Base-by-base conservation (phyloP, 2,113 vertebrate genomes). In the Scortum barcoo region DNA sequence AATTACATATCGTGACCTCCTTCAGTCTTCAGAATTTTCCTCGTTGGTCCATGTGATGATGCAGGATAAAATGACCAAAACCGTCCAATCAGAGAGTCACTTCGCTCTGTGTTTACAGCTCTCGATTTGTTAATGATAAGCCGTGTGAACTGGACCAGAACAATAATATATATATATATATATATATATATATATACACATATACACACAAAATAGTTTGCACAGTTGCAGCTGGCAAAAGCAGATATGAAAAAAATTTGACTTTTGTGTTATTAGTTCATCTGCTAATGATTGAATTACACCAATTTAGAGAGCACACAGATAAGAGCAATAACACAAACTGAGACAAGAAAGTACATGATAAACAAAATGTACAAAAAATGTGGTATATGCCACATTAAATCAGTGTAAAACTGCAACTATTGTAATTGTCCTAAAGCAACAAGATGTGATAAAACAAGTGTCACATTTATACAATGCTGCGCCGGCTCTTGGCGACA, bases 391-490 rank as follows among this genome's bases (percentile, higher is more conserved):
- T 51, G 66, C 38, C 3, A n/a, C 67, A 75, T 60, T 76, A 77
- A 76, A 73, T 63, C 67, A 48, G 13, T 24, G 14, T 22, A 38
- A 73, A 81, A 78, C 38, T 70, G 76, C 76, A 80, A 62, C 78
- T 74, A 19, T 22, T 68, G 48, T 70, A 72, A 8, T 81, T 58
- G 54, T 33, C 36, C 40, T 5, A 28, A 75, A 62, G 65, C 57
- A 65, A 57, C 69, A 78, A 44, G 51, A 75, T 69, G 1, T 68
- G 58, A 78, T 56, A 72, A 76, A 83, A 81, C 82, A 83, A 80
- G 69, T 72, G 78, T 78, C 76, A 85, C 67, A 84, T 86, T 74
- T 80, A 65, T 58, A 67, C 62, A 60, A 46, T 44, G 69, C 76
- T 51, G 79, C 42, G 16, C 26, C 16, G 26, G 58, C 81, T 86